These are phyloP conservation scores for Herpetotheres cachinnans DNA, from an alignment of 2,113 vertebrate species.

Conservation along the genomic window DNA sequence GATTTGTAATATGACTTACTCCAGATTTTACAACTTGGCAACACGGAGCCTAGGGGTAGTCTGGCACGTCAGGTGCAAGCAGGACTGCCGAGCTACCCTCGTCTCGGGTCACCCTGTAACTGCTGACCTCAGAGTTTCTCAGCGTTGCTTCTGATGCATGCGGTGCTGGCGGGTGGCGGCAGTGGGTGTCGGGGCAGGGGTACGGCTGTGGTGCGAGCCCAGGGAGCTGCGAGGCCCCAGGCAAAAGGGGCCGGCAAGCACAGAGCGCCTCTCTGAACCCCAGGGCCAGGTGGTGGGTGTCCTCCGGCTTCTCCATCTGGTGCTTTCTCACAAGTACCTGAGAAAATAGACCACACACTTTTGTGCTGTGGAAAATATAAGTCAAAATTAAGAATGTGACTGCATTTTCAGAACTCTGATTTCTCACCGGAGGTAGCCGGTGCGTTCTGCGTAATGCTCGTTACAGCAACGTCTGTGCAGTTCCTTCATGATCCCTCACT, in stretches of 20 bases:
- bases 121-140: neutral
- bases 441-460: neutral
- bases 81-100: neutral
- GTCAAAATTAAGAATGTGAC: neutral
- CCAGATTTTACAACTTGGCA: neutral
- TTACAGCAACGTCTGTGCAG: neutral
- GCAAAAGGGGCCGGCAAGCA: fast-evolving
- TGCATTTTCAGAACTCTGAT: neutral
- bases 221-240: fast-evolving
- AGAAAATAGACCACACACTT: neutral
- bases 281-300: fast-evolving
- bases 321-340: fast-evolving
- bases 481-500: neutral
- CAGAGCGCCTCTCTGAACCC: fast-evolving
- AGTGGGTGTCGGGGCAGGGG: neutral
- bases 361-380: neutral
- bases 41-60: neutral
- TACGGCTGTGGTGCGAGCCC: fast-evolving
- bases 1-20: neutral
- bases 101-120: fast-evolving
- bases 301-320: fast-evolving
- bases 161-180: fast-evolving
- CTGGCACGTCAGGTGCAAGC: neutral
- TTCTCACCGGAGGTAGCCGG: neutral
- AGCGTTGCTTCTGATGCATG: fast-evolving